Conservation (phyloP, 2,888 invertebrate species). For the Heliconius ismenius region DNA sequence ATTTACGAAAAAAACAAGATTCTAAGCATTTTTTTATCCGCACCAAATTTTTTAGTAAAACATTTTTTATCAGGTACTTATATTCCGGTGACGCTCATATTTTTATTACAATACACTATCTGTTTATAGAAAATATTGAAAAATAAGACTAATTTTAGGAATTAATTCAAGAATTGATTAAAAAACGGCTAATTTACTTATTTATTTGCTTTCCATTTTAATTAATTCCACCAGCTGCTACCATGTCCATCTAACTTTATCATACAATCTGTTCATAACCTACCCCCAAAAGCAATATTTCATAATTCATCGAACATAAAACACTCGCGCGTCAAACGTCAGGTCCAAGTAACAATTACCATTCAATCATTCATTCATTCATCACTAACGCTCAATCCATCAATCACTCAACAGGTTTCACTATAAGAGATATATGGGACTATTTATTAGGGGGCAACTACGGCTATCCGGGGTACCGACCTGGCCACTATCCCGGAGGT, state of each 20-base stretch:
- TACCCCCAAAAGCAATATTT: conserved; percentile 8
- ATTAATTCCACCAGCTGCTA: background rate
- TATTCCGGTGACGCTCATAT: no score
- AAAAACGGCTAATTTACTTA: background rate
- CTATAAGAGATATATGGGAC: conserved; percentile 75
- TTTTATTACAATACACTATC: no score
- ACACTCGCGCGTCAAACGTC: conserved; percentile 17
- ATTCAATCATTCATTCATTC: conserved; percentile 22
- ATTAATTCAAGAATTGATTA: background rate
- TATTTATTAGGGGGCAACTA: conserved; percentile 74
- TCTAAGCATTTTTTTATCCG: background rate
- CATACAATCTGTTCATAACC: conserved; percentile 6
- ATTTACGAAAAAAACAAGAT: background rate
- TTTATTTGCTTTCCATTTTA: background rate
- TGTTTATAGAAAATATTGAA: background rate
- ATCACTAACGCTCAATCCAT: conserved; percentile 34
- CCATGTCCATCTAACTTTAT: background rate
- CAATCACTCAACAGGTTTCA: conserved; percentile 66
- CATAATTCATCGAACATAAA: conserved; percentile 25
- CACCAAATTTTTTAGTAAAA: no score
- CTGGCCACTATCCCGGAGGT: conserved; percentile 51
- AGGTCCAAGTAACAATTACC: conserved; percentile 24
- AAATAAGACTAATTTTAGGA: no score
- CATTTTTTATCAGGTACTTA: no score
- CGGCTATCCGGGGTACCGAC: conserved; percentile 50